Base-by-base conservation (phyloP, 2,888 invertebrate species). In the Nebria brevicollis region DNA sequence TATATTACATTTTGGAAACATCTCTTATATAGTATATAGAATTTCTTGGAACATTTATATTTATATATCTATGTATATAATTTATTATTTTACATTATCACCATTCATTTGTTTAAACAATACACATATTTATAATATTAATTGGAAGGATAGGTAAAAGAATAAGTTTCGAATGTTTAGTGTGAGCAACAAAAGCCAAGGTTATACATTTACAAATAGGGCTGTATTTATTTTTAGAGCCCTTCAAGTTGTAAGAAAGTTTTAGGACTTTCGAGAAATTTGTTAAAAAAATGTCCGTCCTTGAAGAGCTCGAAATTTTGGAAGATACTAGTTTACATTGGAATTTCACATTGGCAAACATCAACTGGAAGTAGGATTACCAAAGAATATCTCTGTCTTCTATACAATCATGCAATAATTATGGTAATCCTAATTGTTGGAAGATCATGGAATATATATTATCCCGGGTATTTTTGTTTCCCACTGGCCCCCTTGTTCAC, bases 1-100 rank as follows among this genome's bases (percentile, higher is more conserved):
- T 77, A 64, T 64, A 68, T 43, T 70, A 70, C 70, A 70, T 70
- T 70, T 20, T 70, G 25, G 70, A 26, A 70, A 70, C 70, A 70
- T 15, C 15, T 70, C 13, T 25, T 25, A 70, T 25, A 70, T 25
- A 66, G 25, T 11, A 15, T 66, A 11, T 70, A 34, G 70, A 70
- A 70, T 15, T 54, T 54, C 13, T 10, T 54, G 77, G 54, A 70
- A 70, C 54, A 70, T 70, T 70, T 54, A 77, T 34, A 34, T 2
- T 34, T 34, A 66, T 66, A 34, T 34, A 5, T 34, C 2, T 34
- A 34, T 34, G 5, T 34, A 34, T 34, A 34, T 34, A 34, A 54
- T 54, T 54, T 6, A 54, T 34, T 54, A 54, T 54, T 11, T 54
- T 54, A 54, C 54, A 54, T 54, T 54, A 54, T 54, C 54, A 54